Base-by-base conservation (phyloP, 2,888 invertebrate genomes). In the Gastrophysa polygoni region DNA sequence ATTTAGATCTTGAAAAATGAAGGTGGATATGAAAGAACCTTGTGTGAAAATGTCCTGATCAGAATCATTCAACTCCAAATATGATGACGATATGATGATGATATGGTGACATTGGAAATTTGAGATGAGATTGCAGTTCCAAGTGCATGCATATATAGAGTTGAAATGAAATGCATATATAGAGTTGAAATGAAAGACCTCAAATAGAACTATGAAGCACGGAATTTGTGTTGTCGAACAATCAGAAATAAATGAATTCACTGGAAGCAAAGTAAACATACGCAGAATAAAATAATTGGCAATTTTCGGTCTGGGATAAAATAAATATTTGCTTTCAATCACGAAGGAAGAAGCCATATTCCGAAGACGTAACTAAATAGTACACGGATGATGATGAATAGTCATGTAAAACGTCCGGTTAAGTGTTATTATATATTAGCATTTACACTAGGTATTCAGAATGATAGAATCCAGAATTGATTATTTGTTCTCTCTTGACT, bases 91-190 rank as follows among this genome's bases (percentile, higher is more conserved):
- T n/a, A n/a, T n/a, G n/a, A n/a, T n/a, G n/a, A n/a, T n/a, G n/a
- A n/a, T n/a, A n/a, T n/a, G n/a, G n/a, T n/a, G n/a, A n/a, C n/a
- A n/a, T n/a, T n/a, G n/a, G n/a, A n/a, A n/a, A n/a, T n/a, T n/a
- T n/a, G n/a, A n/a, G n/a, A n/a, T n/a, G n/a, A n/a, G n/a, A n/a
- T n/a, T n/a, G n/a, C n/a, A n/a, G n/a, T n/a, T n/a, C n/a, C n/a
- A n/a, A 82, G 81, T 80, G 81, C 78, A 77, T 78, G 70, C 75
- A 77, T 81, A 82, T 81, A 81, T 81, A 79, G 82, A 82, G 81
- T 81, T 81, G 80, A 82, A 82, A 78, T 80, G 81, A 80, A 38
- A 38, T 38, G 14, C 38, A 81, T 81, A 80, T 81, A 82, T 81
- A 82, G 81, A n/a, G n/a, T 81, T 81, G 81, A 81, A 80, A 80